Evolutionary conservation across 2,888 invertebrate genomes (phyloP).

Genomic region (Orthosia cruda): DNA sequence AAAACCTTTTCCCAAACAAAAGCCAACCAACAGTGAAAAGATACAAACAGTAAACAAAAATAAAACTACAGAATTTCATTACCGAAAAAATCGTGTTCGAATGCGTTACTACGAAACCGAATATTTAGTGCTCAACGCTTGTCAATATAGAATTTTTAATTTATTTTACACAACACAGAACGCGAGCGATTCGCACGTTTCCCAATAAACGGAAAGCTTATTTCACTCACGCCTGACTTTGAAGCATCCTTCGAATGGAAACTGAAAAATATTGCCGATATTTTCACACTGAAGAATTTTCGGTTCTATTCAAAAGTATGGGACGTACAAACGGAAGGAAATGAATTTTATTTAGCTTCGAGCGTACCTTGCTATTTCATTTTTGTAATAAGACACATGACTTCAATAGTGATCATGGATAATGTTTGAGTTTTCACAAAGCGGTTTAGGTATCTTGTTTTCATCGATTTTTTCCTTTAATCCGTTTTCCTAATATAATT

Average conservation of each 20-base stretch:
- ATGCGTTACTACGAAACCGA: constrained; percentile 45
- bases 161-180: constrained; percentile 75
- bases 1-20: constrained; percentile 22
- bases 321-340: constrained; percentile 71
- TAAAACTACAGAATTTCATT: constrained; percentile 44
- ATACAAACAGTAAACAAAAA: constrained; percentile 40
- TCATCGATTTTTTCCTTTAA: too few relatives aligned
- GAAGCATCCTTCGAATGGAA: constrained; percentile 84
- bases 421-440: neutral
- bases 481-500: too few relatives aligned
- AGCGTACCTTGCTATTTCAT: constrained; percentile 62
- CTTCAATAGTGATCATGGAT: constrained; percentile 45
- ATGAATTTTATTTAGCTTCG: constrained; percentile 74
- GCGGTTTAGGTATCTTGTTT: neutral
- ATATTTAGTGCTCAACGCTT: constrained; percentile 58
- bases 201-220: constrained; percentile 84
- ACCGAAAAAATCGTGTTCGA: constrained; percentile 39
- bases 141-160: constrained; percentile 73
- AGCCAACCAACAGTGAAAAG: constrained; percentile 27
- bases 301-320: constrained; percentile 80
- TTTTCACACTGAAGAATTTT: constrained; percentile 80
- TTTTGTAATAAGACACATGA: constrained; percentile 45
- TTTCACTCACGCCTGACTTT: constrained; percentile 84
- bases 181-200: constrained; percentile 74
- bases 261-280: constrained; percentile 86